Evolutionary conservation across 2,888 invertebrate genomes (phyloP), one percentile per base, ranked within the genome.

Genomic region (Philonicus albiceps): DNA sequence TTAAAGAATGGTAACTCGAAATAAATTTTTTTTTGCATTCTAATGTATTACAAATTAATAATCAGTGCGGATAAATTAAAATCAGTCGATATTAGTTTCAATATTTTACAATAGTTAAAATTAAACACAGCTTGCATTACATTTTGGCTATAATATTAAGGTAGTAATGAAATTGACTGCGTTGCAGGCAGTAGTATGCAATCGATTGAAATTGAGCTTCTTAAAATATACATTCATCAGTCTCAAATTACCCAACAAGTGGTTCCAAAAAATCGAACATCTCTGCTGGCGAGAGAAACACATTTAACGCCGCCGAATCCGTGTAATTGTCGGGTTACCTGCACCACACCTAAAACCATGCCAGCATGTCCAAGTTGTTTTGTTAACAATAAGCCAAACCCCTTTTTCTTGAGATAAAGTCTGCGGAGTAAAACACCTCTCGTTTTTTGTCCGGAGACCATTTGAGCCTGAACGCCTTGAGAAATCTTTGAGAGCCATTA

Each of bases 321-420:
- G 64, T 83, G 40, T 73, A 84, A 72, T 73, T 84, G 73, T 84
- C 73, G 22, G 43, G 43, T 73, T 84, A n/a, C 43, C 64, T 81
- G 27, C 8, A 73, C 73, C 73, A 40, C 84, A 43, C 27, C 84
- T 84, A 73, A 73, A 64, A 55, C 43, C 84, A 84, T 40, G 27
- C 73, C 84, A 43, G 73, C 84, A 30, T 30, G 64, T 19, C 64
- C 34, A 55, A 30, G 78, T 83, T 64, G 64, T 64, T 64, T 83
- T 83, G 64, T 64, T 83, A 83, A 55, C 81, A 73, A 84, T 73
- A 84, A 84, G 84, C 84, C 84, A 84, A 84, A 84, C 84, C 84
- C 84, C 84, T 31, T 84, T 73, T 64, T 64, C 64, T 64, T 30
- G 31, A 34, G 81, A 55, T 84, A 73, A 78, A 27, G 43, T 27